Evolutionary conservation across 2,797 vertebrate species (phyloP), one percentile per base, ranked within the genome.

Genomic region (Furcifer pardalis): DNA sequence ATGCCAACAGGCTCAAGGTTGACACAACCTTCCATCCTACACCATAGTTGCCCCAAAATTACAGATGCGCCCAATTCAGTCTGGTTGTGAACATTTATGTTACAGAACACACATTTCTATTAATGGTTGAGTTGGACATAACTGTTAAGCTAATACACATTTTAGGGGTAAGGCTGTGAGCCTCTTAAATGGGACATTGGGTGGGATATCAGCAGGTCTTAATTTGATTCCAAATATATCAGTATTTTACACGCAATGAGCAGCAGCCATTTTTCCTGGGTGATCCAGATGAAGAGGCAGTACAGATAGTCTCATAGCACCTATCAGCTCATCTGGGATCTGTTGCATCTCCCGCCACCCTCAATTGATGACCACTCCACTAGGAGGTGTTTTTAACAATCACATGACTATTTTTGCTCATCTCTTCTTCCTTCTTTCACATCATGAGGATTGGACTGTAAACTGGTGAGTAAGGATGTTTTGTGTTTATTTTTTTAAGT

Each of bases 201-300:
- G n/a, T 63, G n/a, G 25, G 25, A 27, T 30, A 7, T 63, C 27
- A 9, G 27, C 25, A 30, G 27, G 27, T 13, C 30, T 32, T 65
- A 66, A 35, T 66, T 6, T 19, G 32, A 1, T 32, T 17, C 62
- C 4, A 37, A 52, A 40, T 77, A 30, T 30, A 42, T 46, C 42
- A 66, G 7, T 66, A 27, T 30, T 79, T 79, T 35, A 10, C 21
- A 66, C 84, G 81, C 89, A 83, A 91, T 66, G 66, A 68, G 7
- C 60, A 46, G 4, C 40, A 66, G 17, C 46, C 65, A 40, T 80
- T 80, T n/a, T 27, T 40, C 32, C 35, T 27, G 27, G 65, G 15
- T 56, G 2, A 25, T 30, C 21, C 8, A 27, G 68, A 23, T 25
- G 37, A 3, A 37, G 40, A 71, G 40, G 37, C 17, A 56, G 52